These are phyloP conservation scores for Cavia porcellus DNA, from an alignment of 2,113 vertebrate genomes.

Conservation along the genomic window DNA sequence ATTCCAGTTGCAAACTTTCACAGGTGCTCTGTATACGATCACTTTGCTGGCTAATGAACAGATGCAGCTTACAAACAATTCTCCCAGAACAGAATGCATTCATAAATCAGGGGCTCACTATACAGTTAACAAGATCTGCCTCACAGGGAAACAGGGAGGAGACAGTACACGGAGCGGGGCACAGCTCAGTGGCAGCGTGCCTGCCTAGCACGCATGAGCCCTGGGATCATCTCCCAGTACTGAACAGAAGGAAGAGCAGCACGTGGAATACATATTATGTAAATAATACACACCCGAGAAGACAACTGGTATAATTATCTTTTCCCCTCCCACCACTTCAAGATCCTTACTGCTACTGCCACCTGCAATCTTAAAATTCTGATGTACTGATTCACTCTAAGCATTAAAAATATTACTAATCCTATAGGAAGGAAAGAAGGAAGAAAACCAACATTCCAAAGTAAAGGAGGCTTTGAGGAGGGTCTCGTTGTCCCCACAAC, in stretches of 20 bases:
- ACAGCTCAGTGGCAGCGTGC: background rate
- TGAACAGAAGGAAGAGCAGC: background rate
- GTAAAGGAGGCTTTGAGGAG: background rate
- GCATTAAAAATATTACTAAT: background rate
- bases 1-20: background rate
- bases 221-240: background rate
- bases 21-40: background rate
- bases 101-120: background rate
- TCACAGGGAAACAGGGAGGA: background rate
- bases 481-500: background rate
- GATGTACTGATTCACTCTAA: background rate
- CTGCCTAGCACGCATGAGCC: background rate
- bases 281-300: background rate
- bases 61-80: background rate
- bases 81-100: background rate
- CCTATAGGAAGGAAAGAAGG: background rate
- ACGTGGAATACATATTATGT: background rate
- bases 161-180: background rate
- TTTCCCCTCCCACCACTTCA: background rate
- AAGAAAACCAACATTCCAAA: background rate
- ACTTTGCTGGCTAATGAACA: background rate
- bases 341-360: background rate
- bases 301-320: background rate
- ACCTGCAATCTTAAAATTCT: constrained; percentile 23
- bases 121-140: background rate